These are phyloP conservation scores for Trachythela sp. DNA, from an alignment of 64 coral and sea anemone species.

Conservation along the genomic window DNA sequence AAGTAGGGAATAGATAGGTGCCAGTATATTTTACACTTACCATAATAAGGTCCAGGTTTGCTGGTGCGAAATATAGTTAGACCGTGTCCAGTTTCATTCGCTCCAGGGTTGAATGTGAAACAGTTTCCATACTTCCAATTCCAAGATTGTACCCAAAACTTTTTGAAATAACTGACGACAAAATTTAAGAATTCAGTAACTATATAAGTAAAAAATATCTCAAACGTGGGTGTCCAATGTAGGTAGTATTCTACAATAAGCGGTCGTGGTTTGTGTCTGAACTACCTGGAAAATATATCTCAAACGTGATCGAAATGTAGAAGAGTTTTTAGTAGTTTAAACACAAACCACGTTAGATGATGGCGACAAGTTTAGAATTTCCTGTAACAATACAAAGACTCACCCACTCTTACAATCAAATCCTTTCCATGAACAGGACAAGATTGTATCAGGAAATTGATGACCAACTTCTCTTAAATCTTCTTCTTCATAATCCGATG, in stretches of 20 bases:
- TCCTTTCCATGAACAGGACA: not conserved
- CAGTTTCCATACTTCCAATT: conserved; percentile 68
- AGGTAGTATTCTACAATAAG: too few relatives aligned
- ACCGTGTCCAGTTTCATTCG: conserved; percentile 13
- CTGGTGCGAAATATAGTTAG: conserved; percentile 23
- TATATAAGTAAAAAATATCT: too few relatives aligned
- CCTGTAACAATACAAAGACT: not conserved
- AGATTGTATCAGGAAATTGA: not conserved
- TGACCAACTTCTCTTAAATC: not conserved
- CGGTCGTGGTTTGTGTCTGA: too few relatives aligned
- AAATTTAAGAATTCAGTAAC: not conserved
- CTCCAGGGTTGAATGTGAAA: conserved; percentile 62
- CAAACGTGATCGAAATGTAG: too few relatives aligned
- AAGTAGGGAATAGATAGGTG: too few relatives aligned
- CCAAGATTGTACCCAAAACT: conserved; percentile 50
- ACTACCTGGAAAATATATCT: too few relatives aligned
- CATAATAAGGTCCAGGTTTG: conserved; percentile 50
- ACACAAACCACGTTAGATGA: too few relatives aligned
- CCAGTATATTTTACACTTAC: conserved; percentile 32
- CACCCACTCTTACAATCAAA: not conserved
- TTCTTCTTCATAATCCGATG: not conserved
- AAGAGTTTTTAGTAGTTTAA: too few relatives aligned
- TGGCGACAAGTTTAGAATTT: too few relatives aligned
- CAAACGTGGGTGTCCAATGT: too few relatives aligned
- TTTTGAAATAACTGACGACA: not conserved